Percentiles rank a stretch among this genome's conserved stretches.
These are phyloP conservation scores for Sebastes flavidus DNA, from an alignment of 2,797 vertebrate species.

Conservation along the genomic window DNA sequence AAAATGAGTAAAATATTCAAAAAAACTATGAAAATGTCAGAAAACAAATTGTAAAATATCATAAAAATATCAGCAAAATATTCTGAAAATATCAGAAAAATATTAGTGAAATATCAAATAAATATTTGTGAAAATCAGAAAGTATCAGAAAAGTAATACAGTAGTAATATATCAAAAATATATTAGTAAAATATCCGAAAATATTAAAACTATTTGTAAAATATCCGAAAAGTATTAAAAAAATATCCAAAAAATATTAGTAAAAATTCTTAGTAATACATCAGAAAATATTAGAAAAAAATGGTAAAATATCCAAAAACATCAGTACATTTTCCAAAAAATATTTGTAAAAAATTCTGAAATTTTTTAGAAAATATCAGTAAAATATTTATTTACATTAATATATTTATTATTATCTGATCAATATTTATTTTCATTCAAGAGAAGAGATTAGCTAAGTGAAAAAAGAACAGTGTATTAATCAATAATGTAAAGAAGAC, in stretches of 20 bases:
- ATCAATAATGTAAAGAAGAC: background rate
- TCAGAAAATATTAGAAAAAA: background rate
- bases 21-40: background rate
- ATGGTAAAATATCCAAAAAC: too few species aligned
- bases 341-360: too few species aligned
- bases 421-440: background rate
- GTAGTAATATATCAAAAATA: too few species aligned
- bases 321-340: too few species aligned
- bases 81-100: too few species aligned
- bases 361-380: background rate
- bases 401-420: background rate
- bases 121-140: too few species aligned
- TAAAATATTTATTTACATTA: background rate
- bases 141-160: too few species aligned
- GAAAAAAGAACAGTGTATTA: background rate
- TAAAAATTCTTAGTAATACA: background rate
- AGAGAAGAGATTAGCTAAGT: background rate
- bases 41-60: background rate
- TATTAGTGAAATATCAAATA: too few species aligned
- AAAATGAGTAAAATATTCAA: too few species aligned
- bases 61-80: background rate
- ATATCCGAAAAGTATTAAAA: background rate
- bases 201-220: background rate
- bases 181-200: background rate
- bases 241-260: background rate